A percentile compares a stretch with the other conserved stretches of the same genome.
phyloP scores from a whole-genome alignment of 2,113 vertebrate species.

The Boulengeromyrus knoepffleri region DNA sequence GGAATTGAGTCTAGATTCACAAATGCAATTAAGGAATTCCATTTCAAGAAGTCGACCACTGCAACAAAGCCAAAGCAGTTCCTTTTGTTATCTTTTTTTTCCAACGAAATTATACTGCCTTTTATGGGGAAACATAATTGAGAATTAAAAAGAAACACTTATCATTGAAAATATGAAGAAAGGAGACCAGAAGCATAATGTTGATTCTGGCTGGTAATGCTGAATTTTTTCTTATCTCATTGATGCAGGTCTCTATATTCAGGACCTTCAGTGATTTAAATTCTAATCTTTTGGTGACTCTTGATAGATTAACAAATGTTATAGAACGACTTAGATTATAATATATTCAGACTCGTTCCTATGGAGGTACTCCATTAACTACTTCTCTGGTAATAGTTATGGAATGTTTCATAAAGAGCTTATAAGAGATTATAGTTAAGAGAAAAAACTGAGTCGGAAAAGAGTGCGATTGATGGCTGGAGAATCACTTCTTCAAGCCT shows the following conservation, averaged over 20 bases:
- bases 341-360: neutral
- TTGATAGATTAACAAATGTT: neutral
- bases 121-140: neutral
- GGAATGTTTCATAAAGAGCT: neutral
- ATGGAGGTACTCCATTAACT: neutral
- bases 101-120: neutral
- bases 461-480: neutral
- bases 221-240: neutral
- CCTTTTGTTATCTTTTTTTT: neutral
- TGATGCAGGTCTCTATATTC: slow-evolving; percentile 1
- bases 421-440: neutral
- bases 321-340: neutral
- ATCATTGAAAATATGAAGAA: neutral
- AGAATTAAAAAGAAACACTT: neutral
- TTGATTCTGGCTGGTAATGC: neutral
- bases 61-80: slow-evolving; percentile 1
- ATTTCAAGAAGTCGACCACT: neutral
- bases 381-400: neutral
- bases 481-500: neutral
- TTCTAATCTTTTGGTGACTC: neutral
- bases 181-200: neutral
- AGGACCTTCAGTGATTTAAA: neutral
- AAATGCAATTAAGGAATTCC: slow-evolving; percentile 3
- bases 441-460: neutral
- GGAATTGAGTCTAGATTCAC: slow-evolving; percentile 6